Base-by-base conservation (phyloP, 1,140 invertebrate species). In the Caenorhabditis brenneri region DNA sequence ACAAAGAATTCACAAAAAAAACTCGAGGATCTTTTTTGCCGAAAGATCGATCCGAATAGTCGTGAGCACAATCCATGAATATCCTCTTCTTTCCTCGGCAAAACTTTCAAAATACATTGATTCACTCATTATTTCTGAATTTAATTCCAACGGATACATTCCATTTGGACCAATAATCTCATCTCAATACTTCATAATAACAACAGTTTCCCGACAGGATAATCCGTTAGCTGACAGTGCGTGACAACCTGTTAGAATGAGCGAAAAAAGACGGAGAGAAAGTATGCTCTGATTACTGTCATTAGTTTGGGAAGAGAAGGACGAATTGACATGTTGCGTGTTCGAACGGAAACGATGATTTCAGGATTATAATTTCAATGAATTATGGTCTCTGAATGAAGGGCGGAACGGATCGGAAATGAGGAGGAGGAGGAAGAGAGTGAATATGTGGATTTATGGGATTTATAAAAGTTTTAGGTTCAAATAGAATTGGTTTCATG, bases 181-280 rank as follows among this genome's bases (percentile, higher is more conserved):
- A 19, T 27, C 53, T 27, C 29, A n/a, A n/a, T 12, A 22, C 29
- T 24, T 46, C 65, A 74, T 74, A 42, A 39, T 74, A 74, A 74
- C 29, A 74, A 55, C 53, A 27, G 24, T 42, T 24, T 74, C 12
- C 65, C 36, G 65, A 74, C 65, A 74, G 65, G 36, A 42, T 74
- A n/a, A 74, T 74, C 65, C 65, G 65, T 74, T 74, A 74, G 65
- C 65, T 74, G 65, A 42, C 65, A 74, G 65, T 74, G 65, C 65
- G 65, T 74, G 36, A 42, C 65, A 16, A 33, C 24, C n/a, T 12
- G n/a, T 24, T 9, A 9, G 0, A n/a, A 65, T 4, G 36, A n/a
- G 33, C 19, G 10, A 0, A 15, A n/a, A 24, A 36, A 74, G n/a
- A 31, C 33, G 22, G 19, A 74, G 65, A 74, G 29, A 36, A n/a